Base-by-base conservation (phyloP, 2,113 vertebrate genomes). In the Ursus arctos region DNA sequence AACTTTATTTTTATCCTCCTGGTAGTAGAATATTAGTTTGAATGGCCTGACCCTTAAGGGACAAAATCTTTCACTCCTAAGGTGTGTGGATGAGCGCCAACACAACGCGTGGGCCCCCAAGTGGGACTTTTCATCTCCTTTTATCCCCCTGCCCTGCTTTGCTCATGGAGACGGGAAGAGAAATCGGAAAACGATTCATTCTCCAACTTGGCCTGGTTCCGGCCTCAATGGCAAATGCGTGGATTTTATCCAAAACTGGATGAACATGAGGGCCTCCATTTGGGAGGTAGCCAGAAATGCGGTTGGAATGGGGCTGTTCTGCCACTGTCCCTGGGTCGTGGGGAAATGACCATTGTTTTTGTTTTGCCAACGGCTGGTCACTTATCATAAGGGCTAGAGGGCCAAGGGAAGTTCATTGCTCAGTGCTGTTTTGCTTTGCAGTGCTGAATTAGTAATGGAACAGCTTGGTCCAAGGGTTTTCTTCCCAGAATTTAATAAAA, bases 361-460 rank as follows among this genome's bases (percentile, higher is more conserved):
- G 31, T 69, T 91, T 36, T 53, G 81, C 26, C 19, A 55, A 21
- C 24, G 7, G 83, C 36, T 28, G 26, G 31, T n/a, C 47, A n/a
- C 63, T 85, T 59, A 22, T 63, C n/a, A 15, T 26, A 22, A 53
- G 63, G 13, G 59, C 69, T 7, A 1, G 59, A 63, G 72, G 72
- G 83, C n/a, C 49, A 22, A 65, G 87, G 69, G 18, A 31, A 84
- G 83, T 63, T 67, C 74, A 59, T 87, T 88, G 61, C 53, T 57
- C 28, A 0, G 6, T 91, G 81, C 74, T 79, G 69, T 95, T 87
- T 94, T 43, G 72, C 86, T 86, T 74, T 63, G 47, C 24, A 15
- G 67, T 49, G 76, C 91, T 95, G 10, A 72, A 80, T 95, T 84
- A 94, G 91, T 88, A 79, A 88, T 55, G 79, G 80, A 67, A 24